Evolutionary conservation across 92 coral and sea anemone species (phyloP).

Genomic region (Zoanthus sociatus): DNA sequence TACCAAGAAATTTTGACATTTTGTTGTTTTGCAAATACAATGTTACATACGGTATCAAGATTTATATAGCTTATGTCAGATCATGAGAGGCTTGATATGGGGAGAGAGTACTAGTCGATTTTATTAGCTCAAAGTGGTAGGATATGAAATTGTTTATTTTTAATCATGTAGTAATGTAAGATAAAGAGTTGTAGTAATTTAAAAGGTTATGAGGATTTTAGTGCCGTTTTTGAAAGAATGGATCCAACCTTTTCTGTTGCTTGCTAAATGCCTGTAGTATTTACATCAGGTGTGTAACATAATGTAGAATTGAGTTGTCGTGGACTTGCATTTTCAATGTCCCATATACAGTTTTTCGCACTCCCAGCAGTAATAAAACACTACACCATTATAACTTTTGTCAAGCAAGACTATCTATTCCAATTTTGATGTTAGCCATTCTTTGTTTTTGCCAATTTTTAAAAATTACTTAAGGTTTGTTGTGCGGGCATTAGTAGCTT

Average conservation of each 20-base stretch:
- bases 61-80: neutral
- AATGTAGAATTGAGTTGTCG: conserved; percentile 4
- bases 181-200: conserved; percentile 3
- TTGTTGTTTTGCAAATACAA: neutral
- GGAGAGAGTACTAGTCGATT: neutral
- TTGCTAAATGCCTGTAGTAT: conserved; percentile 7
- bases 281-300: neutral
- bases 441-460: neutral
- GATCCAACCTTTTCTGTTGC: conserved; percentile 5
- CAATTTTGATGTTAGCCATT: neutral
- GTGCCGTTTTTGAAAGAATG: neutral
- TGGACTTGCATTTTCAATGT: conserved; percentile 7
- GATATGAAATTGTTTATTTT: neutral
- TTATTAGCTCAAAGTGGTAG: neutral
- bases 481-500: neutral
- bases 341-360: conserved; percentile 3
- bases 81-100: neutral
- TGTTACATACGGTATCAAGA: neutral
- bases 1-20: neutral
- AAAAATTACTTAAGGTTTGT: neutral
- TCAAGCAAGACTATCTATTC: conserved; percentile 7
- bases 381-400: neutral
- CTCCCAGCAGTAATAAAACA: conserved; percentile 8
- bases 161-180: neutral
- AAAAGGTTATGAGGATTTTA: neutral